A percentile compares a stretch with the other conserved stretches of the same genome.
These are phyloP conservation scores for Parasteatoda lunata DNA, from an alignment of 2,888 invertebrate genomes.

Conservation along the genomic window DNA sequence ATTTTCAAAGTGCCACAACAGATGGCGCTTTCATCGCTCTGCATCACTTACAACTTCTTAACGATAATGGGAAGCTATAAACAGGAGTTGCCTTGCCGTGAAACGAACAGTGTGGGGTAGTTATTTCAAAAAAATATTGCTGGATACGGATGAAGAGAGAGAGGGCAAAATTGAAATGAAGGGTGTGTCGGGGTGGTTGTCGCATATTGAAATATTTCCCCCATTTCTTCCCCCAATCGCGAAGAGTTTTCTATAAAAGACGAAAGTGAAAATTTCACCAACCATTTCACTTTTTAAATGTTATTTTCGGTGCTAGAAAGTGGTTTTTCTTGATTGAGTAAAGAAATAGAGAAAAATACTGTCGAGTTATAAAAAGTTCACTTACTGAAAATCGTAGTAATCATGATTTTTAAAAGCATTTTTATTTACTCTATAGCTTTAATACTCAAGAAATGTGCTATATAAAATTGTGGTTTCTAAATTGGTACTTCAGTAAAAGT, in stretches of 20 bases:
- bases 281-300: conserved; percentile 44
- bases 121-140: conserved; percentile 20
- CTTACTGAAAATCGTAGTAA: conserved; percentile 7
- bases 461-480: no score
- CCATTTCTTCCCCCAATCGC: conserved; percentile 1
- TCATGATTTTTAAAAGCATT: background rate
- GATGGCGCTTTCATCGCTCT: conserved; percentile 49
- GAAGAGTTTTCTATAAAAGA: conserved; percentile 13
- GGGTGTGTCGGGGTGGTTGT: background rate
- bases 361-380: conserved; percentile 9
- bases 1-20: conserved; percentile 55
- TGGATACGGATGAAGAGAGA: background rate
- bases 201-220: background rate
- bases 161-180: background rate
- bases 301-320: conserved; percentile 28
- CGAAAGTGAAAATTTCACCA: conserved; percentile 39
- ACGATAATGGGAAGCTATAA: conserved; percentile 51
- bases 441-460: no score
- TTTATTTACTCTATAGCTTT: no score
- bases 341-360: conserved; percentile 2
- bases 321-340: conserved; percentile 17
- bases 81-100: background rate
- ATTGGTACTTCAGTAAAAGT: no score
- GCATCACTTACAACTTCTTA: conserved; percentile 14
- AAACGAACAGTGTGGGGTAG: background rate